phyloP scores from a whole-genome alignment of 2,113 vertebrate genomes.

The Passer montanus region DNA sequence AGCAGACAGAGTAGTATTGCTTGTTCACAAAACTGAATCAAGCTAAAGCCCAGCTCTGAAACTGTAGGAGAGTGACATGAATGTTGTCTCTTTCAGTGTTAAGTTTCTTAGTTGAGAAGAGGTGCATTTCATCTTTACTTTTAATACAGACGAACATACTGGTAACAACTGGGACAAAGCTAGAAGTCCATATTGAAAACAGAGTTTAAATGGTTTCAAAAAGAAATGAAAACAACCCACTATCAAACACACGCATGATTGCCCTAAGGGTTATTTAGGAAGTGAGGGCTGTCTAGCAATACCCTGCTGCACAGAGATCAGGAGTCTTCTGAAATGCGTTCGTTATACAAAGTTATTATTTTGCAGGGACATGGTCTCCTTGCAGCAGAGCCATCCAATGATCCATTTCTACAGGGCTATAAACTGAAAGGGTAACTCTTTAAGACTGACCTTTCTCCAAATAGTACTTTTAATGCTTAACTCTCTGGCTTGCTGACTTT shows the following conservation, averaged over 20 bases:
- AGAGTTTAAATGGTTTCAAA: not conserved
- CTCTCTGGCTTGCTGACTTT: slow-evolving; percentile 27
- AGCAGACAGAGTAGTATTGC: not conserved
- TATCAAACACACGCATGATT: not conserved
- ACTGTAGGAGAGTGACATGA: not conserved
- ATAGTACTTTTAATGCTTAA: not conserved
- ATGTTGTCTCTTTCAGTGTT: not conserved
- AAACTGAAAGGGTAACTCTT: not conserved
- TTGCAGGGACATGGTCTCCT: not conserved
- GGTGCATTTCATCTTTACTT: not conserved
- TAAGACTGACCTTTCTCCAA: not conserved
- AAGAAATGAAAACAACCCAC: not conserved
- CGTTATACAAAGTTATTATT: not conserved
- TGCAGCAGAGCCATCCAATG: not conserved
- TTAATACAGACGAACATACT: not conserved
- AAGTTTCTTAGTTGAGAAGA: not conserved
- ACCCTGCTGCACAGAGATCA: not conserved
- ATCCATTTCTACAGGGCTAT: not conserved
- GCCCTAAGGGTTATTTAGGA: not conserved
- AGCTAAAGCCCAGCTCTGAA: not conserved
- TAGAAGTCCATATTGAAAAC: not conserved
- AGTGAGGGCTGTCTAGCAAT: not conserved
- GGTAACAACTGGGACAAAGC: not conserved
- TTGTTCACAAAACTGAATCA: not conserved
- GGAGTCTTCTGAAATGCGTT: not conserved